Base-by-base conservation (phyloP, 2,888 invertebrate genomes). In the Melitaea athalia region DNA sequence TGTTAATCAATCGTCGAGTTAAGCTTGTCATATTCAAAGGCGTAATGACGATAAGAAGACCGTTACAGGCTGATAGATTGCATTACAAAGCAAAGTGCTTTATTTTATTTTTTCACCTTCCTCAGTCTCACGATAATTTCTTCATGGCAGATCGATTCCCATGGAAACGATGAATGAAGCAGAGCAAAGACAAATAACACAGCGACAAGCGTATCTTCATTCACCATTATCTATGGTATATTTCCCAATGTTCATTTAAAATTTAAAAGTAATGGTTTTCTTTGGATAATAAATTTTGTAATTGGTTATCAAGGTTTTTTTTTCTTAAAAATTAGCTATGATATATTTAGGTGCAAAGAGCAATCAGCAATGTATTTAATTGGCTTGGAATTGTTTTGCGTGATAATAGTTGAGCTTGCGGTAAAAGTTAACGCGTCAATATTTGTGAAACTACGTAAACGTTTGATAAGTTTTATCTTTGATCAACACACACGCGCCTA, bases 191-290 rank as follows among this genome's bases (percentile, higher is more conserved):
- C 53, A 45, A 65, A 65, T 65, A 52, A 50, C 49, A 43, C 24
- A 59, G 45, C 60, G 59, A 65, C 59, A 65, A 57, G 59, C 64
- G 64, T 65, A 33, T 55, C 53, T 31, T 33, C 12, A 6, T 65
- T 50, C 59, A n/a, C 64, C 50, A 65, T 65, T 65, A 65, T 59
- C 64, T 65, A 59, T 65, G 64, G 42, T n/a, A 31, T n/a, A 42
- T 65, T 65, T 59, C 64, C 59, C 59, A 59, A 31, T 43, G 12
- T 31, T 33, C 53, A 31, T 33, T n/a, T n/a, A n/a, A n/a, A n/a
- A n/a, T n/a, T n/a, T 6, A 31, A 31, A 14, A 14, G 14, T 12
- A 8, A 31, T 33, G 17, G 1, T 33, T 31, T 33, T 55, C 31
- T 31, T 31, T 49, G n/a, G n/a, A 14, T 49, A 49, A 49, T 49